Base-by-base conservation (phyloP, 2,888 invertebrate genomes). In the Ctenicera cuprea region DNA sequence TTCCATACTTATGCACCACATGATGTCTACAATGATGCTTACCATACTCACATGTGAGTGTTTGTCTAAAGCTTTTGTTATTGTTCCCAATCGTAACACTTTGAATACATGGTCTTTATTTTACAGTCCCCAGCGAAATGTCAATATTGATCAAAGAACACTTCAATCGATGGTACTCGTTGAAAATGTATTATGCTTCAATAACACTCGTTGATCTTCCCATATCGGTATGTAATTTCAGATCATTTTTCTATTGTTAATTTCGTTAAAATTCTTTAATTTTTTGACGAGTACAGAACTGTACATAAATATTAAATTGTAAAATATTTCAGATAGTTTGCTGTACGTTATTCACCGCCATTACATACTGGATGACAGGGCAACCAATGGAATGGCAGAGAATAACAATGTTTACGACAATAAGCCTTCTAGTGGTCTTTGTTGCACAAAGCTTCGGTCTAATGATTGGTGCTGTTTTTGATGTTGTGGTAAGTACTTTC, bases 391-490 rank as follows among this genome's bases (percentile, higher is more conserved):
- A 97, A 83, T 86, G 91, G 74, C 86, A 90, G 38, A 89, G 98
- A 54, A 96, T 98, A 85, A 87, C 89, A 66, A 95, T 97, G 94
- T 97, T 97, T 88, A 92, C 95, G 81, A 88, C 91, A 2, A 94
- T 97, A 61, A 94, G 95, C 72, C 86, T 95, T 61, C 90, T 96
- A 79, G 93, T 95, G 0, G 94, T 95, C 16, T 92, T 97, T 68
- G 96, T 97, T 1, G 96, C 97, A 0, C 97, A 98, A 88, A 95
- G 97, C 83, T 92, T 97, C 78, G 98, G 98, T 0, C 90, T 98
- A 0, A 93, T 97, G 89, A 93, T 98, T 80, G 98, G 98, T 7
- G 95, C 97, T 5, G 93, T 94, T 78, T 97, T 95, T 79, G 90
- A 92, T 83, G 95, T 96, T 74, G 94, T 95, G 78, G 95, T 95